Percentiles rank a stretch among this genome's conserved stretches.
These are phyloP conservation scores for Dorcus parallelipipedus DNA, from an alignment of 2,888 invertebrate genomes.

Conservation along the genomic window DNA sequence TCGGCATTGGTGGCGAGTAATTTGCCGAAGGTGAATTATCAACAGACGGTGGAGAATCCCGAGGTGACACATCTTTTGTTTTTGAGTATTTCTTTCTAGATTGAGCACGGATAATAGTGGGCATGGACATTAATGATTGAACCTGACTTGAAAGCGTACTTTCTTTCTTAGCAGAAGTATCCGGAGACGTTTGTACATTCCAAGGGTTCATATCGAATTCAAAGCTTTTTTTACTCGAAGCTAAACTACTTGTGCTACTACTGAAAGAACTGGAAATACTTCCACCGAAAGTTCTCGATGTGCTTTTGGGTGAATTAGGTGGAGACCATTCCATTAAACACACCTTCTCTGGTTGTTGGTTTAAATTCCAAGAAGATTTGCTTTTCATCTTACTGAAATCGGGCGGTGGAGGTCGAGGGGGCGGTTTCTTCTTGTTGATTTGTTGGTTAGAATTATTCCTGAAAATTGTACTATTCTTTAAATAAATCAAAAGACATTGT, in stretches of 20 bases:
- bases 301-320: conserved; percentile 47
- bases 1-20: conserved; percentile 76
- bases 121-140: conserved; percentile 38
- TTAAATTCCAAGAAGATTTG: conserved; percentile 42
- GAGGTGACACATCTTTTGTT: conserved; percentile 26
- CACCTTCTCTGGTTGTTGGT: conserved; percentile 46
- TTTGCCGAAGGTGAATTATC: conserved; percentile 21
- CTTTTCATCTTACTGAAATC: conserved; percentile 46
- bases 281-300: conserved; percentile 38
- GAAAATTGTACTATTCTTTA: not conserved
- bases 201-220: conserved; percentile 57
- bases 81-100: conserved; percentile 14
- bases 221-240: conserved; percentile 78
- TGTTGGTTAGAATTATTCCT: conserved; percentile 4
- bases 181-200: conserved; percentile 31
- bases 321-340: conserved; percentile 53
- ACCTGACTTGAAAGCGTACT: conserved; percentile 3
- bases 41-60: conserved; percentile 34
- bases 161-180: conserved; percentile 6
- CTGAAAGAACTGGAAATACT: conserved; percentile 47
- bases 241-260: conserved; percentile 53
- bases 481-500: not conserved
- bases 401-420: conserved; percentile 70
- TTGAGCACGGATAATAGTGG: conserved; percentile 71
- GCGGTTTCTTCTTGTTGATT: conserved; percentile 61